A percentile compares a stretch with the other conserved stretches of the same genome.
These are phyloP conservation scores for Palythoa heliodiscus DNA, from an alignment of 92 coral and sea anemone species.

Conservation along the genomic window DNA sequence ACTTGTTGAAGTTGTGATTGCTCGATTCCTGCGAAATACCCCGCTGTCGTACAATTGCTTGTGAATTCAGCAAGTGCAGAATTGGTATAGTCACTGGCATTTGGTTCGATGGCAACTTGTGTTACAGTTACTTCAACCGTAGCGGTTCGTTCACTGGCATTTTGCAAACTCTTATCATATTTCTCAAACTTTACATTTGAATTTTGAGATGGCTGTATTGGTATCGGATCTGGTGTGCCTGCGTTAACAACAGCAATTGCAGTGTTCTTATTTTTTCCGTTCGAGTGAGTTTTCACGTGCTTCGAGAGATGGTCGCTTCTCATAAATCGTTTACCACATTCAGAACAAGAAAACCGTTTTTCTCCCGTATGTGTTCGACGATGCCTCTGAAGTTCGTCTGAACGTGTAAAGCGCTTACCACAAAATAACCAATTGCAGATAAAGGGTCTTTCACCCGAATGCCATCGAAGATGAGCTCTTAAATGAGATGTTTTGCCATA, in stretches of 20 bases:
- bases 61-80: slow-evolving; percentile 56
- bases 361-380: slow-evolving; percentile 99
- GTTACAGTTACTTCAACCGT: slow-evolving; percentile 74
- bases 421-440: slow-evolving; percentile 98
- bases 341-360: slow-evolving; percentile 85
- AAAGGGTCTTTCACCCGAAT: slow-evolving; percentile 97
- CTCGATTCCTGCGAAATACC: slow-evolving; percentile 35
- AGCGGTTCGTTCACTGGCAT: slow-evolving; percentile 66
- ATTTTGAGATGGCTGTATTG: slow-evolving; percentile 61
- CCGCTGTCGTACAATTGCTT: slow-evolving; percentile 13
- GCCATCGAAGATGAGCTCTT: slow-evolving; percentile 99
- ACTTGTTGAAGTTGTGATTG: slow-evolving; percentile 29
- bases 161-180: slow-evolving; percentile 29
- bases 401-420: slow-evolving; percentile 96
- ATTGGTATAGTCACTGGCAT: slow-evolving; percentile 25
- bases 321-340: slow-evolving; percentile 97
- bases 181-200: slow-evolving; percentile 40
- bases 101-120: slow-evolving; percentile 49
- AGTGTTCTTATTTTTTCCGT: slow-evolving; percentile 60
- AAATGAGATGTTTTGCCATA: slow-evolving; percentile 98
- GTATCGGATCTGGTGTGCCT: slow-evolving; percentile 61
- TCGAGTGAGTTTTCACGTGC: slow-evolving; percentile 95
- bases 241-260: slow-evolving; percentile 34
- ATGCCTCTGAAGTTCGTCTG: slow-evolving; percentile 96
- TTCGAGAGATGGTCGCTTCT: slow-evolving; percentile 98